Conservation (phyloP, 2,797 vertebrate genomes). For the Malurus splendens region DNA sequence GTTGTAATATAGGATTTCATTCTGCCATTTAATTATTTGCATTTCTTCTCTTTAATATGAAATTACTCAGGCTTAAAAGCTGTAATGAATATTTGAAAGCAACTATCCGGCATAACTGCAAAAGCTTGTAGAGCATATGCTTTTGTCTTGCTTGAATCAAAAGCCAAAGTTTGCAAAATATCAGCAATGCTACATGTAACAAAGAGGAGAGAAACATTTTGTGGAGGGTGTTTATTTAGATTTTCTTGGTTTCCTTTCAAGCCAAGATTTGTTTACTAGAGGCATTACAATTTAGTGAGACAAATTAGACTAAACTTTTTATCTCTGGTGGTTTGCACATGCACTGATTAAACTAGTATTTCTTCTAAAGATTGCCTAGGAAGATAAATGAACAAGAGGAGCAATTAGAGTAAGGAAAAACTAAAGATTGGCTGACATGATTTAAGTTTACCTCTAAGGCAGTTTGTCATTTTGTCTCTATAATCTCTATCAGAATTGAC, state of each 20-base stretch:
- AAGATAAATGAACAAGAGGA: constrained; percentile 82
- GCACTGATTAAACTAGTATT: constrained; percentile 84
- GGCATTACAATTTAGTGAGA: constrained; percentile 81
- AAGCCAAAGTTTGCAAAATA: neutral
- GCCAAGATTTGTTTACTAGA: constrained; percentile 75
- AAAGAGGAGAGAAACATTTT: constrained; percentile 43
- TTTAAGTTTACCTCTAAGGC: constrained; percentile 80
- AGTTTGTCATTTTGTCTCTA: constrained; percentile 86
- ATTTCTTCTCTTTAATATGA: neutral
- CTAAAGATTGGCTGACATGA: constrained; percentile 86
- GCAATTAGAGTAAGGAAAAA: constrained; percentile 86
- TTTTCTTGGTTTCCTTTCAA: constrained; percentile 72
- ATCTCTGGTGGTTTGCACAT: constrained; percentile 80
- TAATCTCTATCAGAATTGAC: constrained; percentile 88
- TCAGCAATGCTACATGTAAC: neutral
- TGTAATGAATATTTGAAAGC: neutral
- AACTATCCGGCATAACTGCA: neutral
- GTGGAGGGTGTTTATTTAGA: constrained; percentile 62
- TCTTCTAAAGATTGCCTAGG: constrained; percentile 81
- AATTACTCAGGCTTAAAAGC: neutral
- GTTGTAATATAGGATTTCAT: neutral
- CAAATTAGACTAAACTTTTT: constrained; percentile 86
- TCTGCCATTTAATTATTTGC: neutral
- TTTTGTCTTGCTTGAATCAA: neutral
- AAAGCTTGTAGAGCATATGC: neutral